phyloP scores from a whole-genome alignment of 2,113 vertebrate genomes.

The Prochilodus magdalenae region DNA sequence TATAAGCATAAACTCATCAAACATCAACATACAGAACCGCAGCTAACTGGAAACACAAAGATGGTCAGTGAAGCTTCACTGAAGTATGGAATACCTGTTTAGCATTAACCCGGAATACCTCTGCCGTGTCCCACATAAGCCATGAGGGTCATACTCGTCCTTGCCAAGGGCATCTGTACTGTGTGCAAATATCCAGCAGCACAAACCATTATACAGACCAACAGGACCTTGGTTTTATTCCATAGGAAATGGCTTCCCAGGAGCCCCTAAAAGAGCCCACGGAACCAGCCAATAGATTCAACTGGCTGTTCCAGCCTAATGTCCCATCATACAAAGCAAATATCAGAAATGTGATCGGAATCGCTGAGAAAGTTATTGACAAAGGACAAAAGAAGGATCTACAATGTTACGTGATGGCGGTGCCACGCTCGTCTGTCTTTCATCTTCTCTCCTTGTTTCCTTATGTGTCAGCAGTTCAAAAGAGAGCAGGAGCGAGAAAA shows the following conservation, averaged over 20 bases:
- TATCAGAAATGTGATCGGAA: conserved; percentile 86
- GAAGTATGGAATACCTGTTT: not conserved
- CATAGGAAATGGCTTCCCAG: conserved; percentile 71
- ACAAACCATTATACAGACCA: conserved; percentile 79
- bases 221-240: conserved; percentile 76
- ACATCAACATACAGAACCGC: too few species aligned
- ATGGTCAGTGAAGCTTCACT: not conserved
- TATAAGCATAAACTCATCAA: too few species aligned
- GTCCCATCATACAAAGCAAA: conserved; percentile 83
- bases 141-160: conserved; percentile 18
- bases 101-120: not conserved
- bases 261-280: conserved; percentile 62
- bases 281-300: conserved; percentile 66
- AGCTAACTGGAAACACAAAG: not conserved
- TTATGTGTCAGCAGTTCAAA: conserved; percentile 53
- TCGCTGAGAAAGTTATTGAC: conserved; percentile 71
- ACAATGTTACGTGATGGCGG: conserved; percentile 36
- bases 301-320: conserved; percentile 70
- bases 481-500: conserved; percentile 51
- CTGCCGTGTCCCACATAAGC: not conserved
- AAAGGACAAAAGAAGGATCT: conserved; percentile 74
- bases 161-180: conserved; percentile 49
- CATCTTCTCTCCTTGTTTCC: conserved; percentile 49
- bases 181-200: conserved; percentile 79
- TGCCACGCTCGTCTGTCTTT: conserved; percentile 59